Evolutionary conservation across 2,888 invertebrate species (phyloP).

Genomic region (Aphidius colemani): DNA sequence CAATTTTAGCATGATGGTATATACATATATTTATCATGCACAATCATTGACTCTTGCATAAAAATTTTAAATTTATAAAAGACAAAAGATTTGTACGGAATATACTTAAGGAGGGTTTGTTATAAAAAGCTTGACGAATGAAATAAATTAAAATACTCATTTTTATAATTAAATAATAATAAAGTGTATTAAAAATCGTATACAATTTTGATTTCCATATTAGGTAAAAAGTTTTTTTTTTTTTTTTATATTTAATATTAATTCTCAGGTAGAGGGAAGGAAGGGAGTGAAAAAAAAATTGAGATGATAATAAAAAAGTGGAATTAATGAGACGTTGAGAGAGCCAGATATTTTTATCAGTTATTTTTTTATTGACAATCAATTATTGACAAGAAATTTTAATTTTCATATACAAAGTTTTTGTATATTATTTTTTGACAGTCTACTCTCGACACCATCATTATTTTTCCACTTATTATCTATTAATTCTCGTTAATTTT

Average conservation of each 20-base stretch:
- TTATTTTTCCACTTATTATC: neutral
- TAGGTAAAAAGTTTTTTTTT: conserved; percentile 15
- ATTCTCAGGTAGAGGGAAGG: conserved; percentile 7
- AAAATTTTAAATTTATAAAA: conserved; percentile 16
- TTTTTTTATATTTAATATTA: conserved; percentile 11
- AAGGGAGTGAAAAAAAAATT: conserved; percentile 8
- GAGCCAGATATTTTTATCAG: conserved; percentile 18
- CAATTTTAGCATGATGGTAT: neutral
- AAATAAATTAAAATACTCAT: conserved; percentile 32
- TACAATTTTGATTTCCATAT: conserved; percentile 56
- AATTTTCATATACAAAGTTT: neutral
- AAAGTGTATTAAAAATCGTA: conserved; percentile 59
- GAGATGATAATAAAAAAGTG: conserved; percentile 4
- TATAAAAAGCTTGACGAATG: conserved; percentile 16
- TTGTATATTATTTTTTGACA: neutral
- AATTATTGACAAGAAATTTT: conserved; percentile 20
- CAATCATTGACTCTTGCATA: neutral
- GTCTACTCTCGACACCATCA: conserved; percentile 14
- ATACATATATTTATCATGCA: conserved; percentile 1
- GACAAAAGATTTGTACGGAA: conserved; percentile 3
- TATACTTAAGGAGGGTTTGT: neutral
- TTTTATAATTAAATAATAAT: conserved; percentile 53
- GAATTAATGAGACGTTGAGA: conserved; percentile 4
- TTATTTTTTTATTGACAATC: conserved; percentile 20
- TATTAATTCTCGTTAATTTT: neutral